These are phyloP conservation scores for Amblyjoppa proteus DNA, from an alignment of 2,888 invertebrate species.

Conservation along the genomic window DNA sequence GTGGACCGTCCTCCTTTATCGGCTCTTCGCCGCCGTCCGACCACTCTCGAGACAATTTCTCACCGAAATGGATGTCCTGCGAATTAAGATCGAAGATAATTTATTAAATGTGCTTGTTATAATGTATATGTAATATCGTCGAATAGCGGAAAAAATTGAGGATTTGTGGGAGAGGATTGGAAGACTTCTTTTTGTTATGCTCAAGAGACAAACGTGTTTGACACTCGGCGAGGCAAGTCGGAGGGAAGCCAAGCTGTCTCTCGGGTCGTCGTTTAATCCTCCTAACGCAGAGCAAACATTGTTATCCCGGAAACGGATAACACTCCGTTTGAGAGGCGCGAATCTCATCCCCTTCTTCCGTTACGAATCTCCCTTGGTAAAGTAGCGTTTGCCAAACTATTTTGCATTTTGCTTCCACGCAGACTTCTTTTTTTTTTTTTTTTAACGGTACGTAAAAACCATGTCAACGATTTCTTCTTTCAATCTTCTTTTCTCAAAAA, in stretches of 20 bases:
- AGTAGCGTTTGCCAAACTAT: background rate
- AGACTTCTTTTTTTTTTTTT: no score
- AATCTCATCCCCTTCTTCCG: background rate
- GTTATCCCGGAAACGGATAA: conserved; percentile 66
- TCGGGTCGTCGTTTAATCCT: conserved; percentile 39
- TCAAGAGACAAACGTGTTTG: conserved; percentile 2
- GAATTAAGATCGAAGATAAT: background rate
- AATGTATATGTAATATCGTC: background rate
- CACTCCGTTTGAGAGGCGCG: conserved; percentile 12
- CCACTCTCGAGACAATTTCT: conserved; percentile 94
- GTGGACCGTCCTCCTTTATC: conserved; percentile 88
- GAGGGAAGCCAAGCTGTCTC: background rate
- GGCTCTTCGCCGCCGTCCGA: conserved; percentile 93
- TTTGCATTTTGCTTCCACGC: background rate
- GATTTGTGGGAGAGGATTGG: background rate
- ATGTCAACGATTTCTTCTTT: no score
- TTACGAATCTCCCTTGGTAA: background rate
- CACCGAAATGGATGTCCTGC: conserved; percentile 93
- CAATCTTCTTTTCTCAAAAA: no score
- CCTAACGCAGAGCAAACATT: conserved; percentile 68
- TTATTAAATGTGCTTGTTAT: background rate
- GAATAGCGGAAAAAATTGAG: background rate
- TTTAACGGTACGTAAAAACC: no score
- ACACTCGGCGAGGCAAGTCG: conserved; percentile 3
- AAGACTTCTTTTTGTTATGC: background rate